These are phyloP conservation scores for Drosophila flavopinicola DNA, from an alignment of 2,888 invertebrate species.

Conservation along the genomic window DNA sequence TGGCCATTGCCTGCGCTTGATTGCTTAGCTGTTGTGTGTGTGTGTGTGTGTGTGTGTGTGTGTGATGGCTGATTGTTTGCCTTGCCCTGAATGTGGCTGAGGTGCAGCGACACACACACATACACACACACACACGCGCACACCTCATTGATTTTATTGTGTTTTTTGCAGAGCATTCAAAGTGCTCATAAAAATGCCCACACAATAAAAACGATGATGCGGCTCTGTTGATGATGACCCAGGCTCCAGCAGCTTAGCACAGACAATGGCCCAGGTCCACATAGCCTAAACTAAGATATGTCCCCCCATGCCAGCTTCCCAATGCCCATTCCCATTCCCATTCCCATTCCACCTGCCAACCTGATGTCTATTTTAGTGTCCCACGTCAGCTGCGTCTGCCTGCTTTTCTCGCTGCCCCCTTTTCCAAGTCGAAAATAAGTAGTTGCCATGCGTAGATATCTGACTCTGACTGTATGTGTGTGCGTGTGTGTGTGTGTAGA, in stretches of 20 bases:
- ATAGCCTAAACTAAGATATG: slow-evolving; percentile 43
- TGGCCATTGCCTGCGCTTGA: slow-evolving; percentile 72
- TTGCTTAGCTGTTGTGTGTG: slow-evolving; percentile 70
- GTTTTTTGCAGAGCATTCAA: slow-evolving; percentile 74
- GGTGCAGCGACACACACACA: slow-evolving; percentile 56
- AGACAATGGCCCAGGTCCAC: slow-evolving; percentile 38
- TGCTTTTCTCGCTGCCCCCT: background rate
- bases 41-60: slow-evolving; percentile 45
- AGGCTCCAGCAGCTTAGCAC: slow-evolving; percentile 27
- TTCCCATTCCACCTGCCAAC: slow-evolving; percentile 58
- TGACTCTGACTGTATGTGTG: background rate
- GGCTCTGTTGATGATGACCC: slow-evolving; percentile 66
- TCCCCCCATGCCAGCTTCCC: background rate
- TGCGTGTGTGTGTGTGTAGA: slow-evolving; percentile 14
- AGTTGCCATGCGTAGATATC: slow-evolving; percentile 38
- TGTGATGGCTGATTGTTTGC: slow-evolving; percentile 55
- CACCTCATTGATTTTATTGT: slow-evolving; percentile 83
- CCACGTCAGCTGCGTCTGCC: slow-evolving; percentile 23
- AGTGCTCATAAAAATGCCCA: slow-evolving; percentile 80
- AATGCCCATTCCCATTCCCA: background rate
- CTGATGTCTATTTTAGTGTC: slow-evolving; percentile 71
- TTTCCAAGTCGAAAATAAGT: slow-evolving; percentile 35
- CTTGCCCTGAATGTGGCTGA: slow-evolving; percentile 46
- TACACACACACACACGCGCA: slow-evolving; percentile 57
- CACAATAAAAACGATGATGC: slow-evolving; percentile 78